A percentile compares a stretch with the other conserved stretches of the same genome.
These are phyloP conservation scores for Atethmia centrago DNA, from an alignment of 2,888 invertebrate species.

Conservation along the genomic window DNA sequence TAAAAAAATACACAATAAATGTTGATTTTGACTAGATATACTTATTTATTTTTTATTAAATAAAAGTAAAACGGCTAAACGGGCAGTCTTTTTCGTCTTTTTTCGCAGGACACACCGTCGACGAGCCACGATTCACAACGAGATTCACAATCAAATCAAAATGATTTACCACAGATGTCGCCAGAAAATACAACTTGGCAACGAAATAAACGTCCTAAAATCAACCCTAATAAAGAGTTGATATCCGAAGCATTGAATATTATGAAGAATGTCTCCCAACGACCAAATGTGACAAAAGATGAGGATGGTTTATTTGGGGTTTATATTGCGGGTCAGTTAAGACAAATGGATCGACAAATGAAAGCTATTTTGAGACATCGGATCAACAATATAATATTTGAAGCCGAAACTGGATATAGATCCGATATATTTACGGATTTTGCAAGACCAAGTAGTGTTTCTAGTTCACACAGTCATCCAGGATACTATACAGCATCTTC, in stretches of 20 bases:
- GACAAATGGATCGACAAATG: slow-evolving; percentile 47
- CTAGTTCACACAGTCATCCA: slow-evolving; percentile 49
- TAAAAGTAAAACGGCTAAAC: slow-evolving; percentile 15
- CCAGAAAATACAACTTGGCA: slow-evolving; percentile 17
- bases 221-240: slow-evolving; percentile 49
- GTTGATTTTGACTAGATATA: too few species aligned
- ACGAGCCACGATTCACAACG: slow-evolving; percentile 25
- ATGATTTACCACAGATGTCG: slow-evolving; percentile 45
- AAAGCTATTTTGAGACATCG: slow-evolving; percentile 57
- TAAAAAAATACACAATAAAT: slow-evolving; percentile 33
- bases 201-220: slow-evolving; percentile 54
- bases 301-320: slow-evolving; percentile 55
- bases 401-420: slow-evolving; percentile 55
- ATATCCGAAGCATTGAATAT: slow-evolving; percentile 53
- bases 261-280: slow-evolving; percentile 54
- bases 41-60: too few species aligned
- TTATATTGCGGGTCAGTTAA: slow-evolving; percentile 56
- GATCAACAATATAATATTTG: slow-evolving; percentile 61
- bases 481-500: slow-evolving; percentile 36
- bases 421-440: slow-evolving; percentile 39
- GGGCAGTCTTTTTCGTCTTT: slow-evolving; percentile 28
- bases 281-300: slow-evolving; percentile 54
- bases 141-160: slow-evolving; percentile 45
- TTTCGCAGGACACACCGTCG: slow-evolving; percentile 34
- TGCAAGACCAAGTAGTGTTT: slow-evolving; percentile 18